Evolutionary conservation across 2,113 vertebrate species (phyloP).

Genomic region (Trogon melanurus): DNA sequence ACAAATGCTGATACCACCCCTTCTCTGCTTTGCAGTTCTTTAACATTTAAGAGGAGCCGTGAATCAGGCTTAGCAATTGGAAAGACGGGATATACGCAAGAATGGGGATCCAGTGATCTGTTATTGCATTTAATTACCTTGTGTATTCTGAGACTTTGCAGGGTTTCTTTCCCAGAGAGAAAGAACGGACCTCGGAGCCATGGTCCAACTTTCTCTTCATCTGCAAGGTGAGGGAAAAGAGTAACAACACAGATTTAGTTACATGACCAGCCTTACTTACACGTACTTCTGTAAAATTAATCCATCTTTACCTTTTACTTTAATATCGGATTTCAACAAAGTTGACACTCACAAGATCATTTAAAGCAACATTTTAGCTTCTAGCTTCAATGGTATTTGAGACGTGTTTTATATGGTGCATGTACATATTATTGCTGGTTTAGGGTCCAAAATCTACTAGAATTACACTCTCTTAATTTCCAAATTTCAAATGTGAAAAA

Average conservation of each 20-base stretch:
- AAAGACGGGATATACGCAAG: background rate
- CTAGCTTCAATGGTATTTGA: background rate
- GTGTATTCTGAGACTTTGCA: constrained; percentile 97
- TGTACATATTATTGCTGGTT: background rate
- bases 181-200: constrained; percentile 98
- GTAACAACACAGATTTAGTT: constrained; percentile 54
- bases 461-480: background rate
- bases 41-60: constrained; percentile 29
- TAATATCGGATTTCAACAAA: background rate
- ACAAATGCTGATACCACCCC: background rate
- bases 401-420: background rate
- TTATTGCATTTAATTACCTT: constrained; percentile 83
- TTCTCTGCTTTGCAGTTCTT: constrained; percentile 11
- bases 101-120: constrained; percentile 39
- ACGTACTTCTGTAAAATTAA: background rate
- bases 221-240: constrained; percentile 80
- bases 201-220: constrained; percentile 99
- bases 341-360: background rate
- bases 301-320: background rate
- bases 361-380: background rate
- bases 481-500: background rate
- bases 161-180: constrained; percentile 99
- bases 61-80: constrained; percentile 22
- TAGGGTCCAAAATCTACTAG: background rate
- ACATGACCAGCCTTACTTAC: background rate